Base-by-base conservation (phyloP, 2,888 invertebrate genomes). In the Eueremaeus valkanovi region DNA sequence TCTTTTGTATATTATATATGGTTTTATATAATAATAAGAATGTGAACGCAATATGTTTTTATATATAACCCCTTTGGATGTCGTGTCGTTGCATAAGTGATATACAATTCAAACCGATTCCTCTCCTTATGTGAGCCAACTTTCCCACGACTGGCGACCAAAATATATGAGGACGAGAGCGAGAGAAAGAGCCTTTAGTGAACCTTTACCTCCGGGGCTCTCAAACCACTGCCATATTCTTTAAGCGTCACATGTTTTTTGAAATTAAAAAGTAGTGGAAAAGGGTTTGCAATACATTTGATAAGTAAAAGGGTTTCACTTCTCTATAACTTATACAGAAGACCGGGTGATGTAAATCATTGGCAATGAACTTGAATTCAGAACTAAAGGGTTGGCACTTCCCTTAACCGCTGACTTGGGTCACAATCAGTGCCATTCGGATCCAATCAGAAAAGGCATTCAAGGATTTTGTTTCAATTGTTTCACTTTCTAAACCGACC, bases 351-450 rank as follows among this genome's bases (percentile, higher is more conserved):
- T n/a, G n/a, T 40, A 68, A 68, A 68, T 68, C 3, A 24, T 40
- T 68, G 68, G 27, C 68, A 68, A 33, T 68, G 68, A 68, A 68
- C 68, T 68, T 68, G 68, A 68, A 68, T 16, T 29, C 11, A 58
- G 31, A n/a, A 3, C 11, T 16, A 68, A 68, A 36, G 68, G 68
- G 66, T 66, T 66, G 18, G 36, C 3, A n/a, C n/a, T n/a, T n/a
- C n/a, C n/a, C n/a, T n/a, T n/a, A n/a, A n/a, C n/a, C n/a, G n/a
- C n/a, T n/a, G n/a, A n/a, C n/a, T n/a, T n/a, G n/a, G n/a, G n/a
- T n/a, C n/a, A n/a, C n/a, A n/a, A n/a, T n/a, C n/a, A n/a, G n/a
- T n/a, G n/a, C n/a, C n/a, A n/a, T n/a, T n/a, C n/a, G n/a, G n/a
- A n/a, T n/a, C n/a, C n/a, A n/a, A n/a, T n/a, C n/a, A n/a, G n/a